A percentile compares a stretch with the other conserved stretches of the same genome.
Evolutionary conservation across 2,888 invertebrate genomes (phyloP).

Genomic region (Pandemis corylana): DNA sequence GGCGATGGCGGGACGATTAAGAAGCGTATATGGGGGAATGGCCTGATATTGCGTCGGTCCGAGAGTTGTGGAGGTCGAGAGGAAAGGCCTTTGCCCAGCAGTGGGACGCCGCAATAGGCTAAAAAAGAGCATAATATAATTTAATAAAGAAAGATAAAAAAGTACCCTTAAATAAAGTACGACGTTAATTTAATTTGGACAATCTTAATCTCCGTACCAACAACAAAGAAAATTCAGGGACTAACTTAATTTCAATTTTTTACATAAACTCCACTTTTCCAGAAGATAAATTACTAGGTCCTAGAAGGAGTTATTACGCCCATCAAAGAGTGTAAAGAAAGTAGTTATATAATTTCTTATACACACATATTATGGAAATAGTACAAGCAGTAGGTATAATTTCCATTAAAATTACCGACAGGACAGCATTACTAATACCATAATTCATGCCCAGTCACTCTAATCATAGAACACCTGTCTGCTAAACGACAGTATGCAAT

Average conservation of each 20-base stretch:
- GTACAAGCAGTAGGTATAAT: neutral
- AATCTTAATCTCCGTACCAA: neutral
- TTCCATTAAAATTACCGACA: neutral
- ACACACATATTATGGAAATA: neutral
- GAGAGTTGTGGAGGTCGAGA: too few species aligned
- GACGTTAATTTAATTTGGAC: neutral
- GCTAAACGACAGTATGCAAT: neutral
- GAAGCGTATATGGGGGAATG: too few species aligned
- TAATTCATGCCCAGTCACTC: neutral
- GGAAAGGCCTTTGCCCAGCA: too few species aligned
- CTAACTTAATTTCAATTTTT: neutral
- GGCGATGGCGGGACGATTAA: too few species aligned
- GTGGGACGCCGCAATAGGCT: too few species aligned
- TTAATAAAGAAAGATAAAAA: neutral
- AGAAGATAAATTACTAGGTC: too few species aligned
- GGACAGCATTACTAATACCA: neutral
- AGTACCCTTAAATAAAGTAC: neutral
- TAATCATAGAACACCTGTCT: conserved; percentile 1
- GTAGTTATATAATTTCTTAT: too few species aligned
- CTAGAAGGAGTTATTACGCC: too few species aligned
- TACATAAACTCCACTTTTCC: too few species aligned
- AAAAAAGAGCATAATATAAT: neutral
- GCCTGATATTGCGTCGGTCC: too few species aligned
- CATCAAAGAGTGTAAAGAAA: too few species aligned
- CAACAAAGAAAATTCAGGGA: neutral